A percentile compares a stretch with the other conserved stretches of the same genome.
phyloP scores from a whole-genome alignment of 2,888 invertebrate genomes.

The Torymus tubicola region DNA sequence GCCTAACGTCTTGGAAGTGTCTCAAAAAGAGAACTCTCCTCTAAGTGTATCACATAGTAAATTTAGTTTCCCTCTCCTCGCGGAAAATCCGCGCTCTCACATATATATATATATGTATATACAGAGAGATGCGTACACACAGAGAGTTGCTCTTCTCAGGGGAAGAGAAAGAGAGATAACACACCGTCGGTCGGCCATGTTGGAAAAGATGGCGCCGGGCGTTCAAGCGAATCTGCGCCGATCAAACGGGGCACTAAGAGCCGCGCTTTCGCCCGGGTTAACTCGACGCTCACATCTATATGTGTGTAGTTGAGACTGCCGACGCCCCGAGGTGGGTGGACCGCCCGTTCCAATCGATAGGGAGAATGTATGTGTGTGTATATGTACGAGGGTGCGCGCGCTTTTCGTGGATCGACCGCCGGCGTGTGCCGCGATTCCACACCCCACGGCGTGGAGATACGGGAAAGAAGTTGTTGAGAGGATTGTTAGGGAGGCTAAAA shows the following conservation, averaged over 20 bases:
- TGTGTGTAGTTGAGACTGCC: not conserved
- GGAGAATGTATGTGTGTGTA: too few relatives aligned
- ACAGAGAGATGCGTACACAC: not conserved
- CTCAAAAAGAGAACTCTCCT: constrained; percentile 70
- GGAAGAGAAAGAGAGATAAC: not conserved
- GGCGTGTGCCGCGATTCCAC: too few relatives aligned
- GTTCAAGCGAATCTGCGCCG: constrained; percentile 76
- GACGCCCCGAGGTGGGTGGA: not conserved
- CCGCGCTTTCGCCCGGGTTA: constrained; percentile 74
- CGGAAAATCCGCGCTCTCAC: constrained; percentile 1
- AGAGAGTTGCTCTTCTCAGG: not conserved
- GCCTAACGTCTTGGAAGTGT: constrained; percentile 74
- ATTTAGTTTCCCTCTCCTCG: constrained; percentile 70
- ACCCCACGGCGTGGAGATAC: too few relatives aligned
- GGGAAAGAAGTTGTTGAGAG: too few relatives aligned
- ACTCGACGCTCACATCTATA: constrained; percentile 66
- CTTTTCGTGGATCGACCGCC: too few relatives aligned
- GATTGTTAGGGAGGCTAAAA: too few relatives aligned
- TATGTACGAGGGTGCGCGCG: too few relatives aligned
- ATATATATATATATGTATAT: constrained; percentile 8
- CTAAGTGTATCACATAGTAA: constrained; percentile 76
- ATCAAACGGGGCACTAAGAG: constrained; percentile 76
- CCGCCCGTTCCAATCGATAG: constrained; percentile 72
- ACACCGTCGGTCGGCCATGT: constrained; percentile 59
- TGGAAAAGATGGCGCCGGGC: constrained; percentile 64